Percentiles rank a stretch among this genome's conserved stretches.
These are phyloP conservation scores for Lypha dubia DNA, from an alignment of 2,888 invertebrate genomes.

Conservation along the genomic window DNA sequence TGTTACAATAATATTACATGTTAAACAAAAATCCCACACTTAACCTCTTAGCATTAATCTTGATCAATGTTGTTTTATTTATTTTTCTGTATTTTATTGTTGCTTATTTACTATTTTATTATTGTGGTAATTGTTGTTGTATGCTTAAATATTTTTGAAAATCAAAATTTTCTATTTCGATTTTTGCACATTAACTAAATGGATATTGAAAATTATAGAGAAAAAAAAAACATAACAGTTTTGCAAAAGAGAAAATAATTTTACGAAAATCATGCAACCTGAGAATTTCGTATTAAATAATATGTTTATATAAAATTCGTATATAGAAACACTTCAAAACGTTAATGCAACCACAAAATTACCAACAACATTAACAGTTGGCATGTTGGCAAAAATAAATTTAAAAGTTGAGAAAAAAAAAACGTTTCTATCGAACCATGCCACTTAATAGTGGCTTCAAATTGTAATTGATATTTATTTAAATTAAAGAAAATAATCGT, in stretches of 20 bases:
- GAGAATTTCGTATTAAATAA: slow-evolving; percentile 68
- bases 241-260: slow-evolving; percentile 42
- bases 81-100: slow-evolving; percentile 8
- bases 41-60: slow-evolving; percentile 72
- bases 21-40: slow-evolving; percentile 72
- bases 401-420: slow-evolving; percentile 29
- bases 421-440: slow-evolving; percentile 67
- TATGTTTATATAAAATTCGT: slow-evolving; percentile 35
- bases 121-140: slow-evolving; percentile 49
- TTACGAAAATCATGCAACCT: slow-evolving; percentile 64
- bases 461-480: slow-evolving; percentile 72
- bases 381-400: slow-evolving; percentile 67
- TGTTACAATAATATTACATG: slow-evolving; percentile 69
- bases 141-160: slow-evolving; percentile 66
- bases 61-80: slow-evolving; percentile 61
- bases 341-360: slow-evolving; percentile 28
- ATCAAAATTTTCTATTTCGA: slow-evolving; percentile 62
- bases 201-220: slow-evolving; percentile 43
- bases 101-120: slow-evolving; percentile 21
- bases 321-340: background rate
- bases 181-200: slow-evolving; percentile 62
- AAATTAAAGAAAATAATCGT: slow-evolving; percentile 65
- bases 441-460: slow-evolving; percentile 67
- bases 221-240: slow-evolving; percentile 43
- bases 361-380: slow-evolving; percentile 45